Base-by-base conservation (phyloP, 1,140 invertebrate species). In the Zophobas morio region DNA sequence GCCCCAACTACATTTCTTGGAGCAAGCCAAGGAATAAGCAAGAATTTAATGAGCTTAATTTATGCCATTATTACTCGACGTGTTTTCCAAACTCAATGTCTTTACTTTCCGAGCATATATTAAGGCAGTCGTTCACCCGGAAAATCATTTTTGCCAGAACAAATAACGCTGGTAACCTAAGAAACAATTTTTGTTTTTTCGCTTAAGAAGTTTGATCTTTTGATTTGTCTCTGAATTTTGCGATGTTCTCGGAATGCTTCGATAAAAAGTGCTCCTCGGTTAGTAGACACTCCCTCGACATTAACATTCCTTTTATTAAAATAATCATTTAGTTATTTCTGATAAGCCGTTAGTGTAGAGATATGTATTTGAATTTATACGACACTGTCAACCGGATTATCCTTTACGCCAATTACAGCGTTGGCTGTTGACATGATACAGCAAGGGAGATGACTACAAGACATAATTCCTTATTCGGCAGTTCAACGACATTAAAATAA, bases 281-380 rank as follows among this genome's bases (percentile, higher is more conserved):
- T 20, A 20, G 20, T 20, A 20, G 20, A 20, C 20, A 20, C 20
- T 20, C 20, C 20, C 20, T 20, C 20, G 20, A 20, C 20, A 20
- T 20, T 20, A 20, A 20, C 20, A 54, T 2, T 54, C 20, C 53
- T 54, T 54, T 54, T 42, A 40, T 66, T 63, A n/a, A 42, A 66
- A 32, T 42, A 66, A 66, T 37, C 33, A 66, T 66, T 66, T 66
- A 66, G 60, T 66, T 57, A 6, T 60, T 37, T 42, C 60, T 66
- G 40, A 40, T 39, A 42, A 66, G 36, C 37, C 35, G 57, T 63
- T 63, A 63, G 57, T 63, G 36, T 63, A 63, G 57, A 63, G 60
- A 66, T 42, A 66, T 66, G 39, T 66, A 66, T 73, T 73, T 73
- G 71, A 73, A 73, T 73, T 73, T 73, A 73, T 73, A 73, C 46